phyloP scores from a whole-genome alignment of 2,888 invertebrate species.

The Opisthograptis luteolata region DNA sequence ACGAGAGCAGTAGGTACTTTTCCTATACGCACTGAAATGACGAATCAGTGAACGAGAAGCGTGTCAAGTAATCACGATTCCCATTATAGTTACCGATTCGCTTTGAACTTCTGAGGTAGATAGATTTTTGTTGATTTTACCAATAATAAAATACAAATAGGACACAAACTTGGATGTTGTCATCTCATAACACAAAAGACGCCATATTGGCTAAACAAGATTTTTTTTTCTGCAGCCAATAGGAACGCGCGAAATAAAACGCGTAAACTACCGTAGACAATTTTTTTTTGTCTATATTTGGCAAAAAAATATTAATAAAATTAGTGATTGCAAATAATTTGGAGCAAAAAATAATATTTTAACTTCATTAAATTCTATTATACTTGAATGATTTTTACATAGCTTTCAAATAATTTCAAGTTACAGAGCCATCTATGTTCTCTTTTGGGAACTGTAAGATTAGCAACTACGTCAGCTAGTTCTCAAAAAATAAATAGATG shows the following conservation, averaged over 20 bases:
- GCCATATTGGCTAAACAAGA: slow-evolving; percentile 77
- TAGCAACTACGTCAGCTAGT: too few species aligned
- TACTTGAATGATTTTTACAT: too few species aligned
- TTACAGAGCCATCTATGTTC: too few species aligned
- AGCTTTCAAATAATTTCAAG: too few species aligned
- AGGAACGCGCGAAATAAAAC: slow-evolving; percentile 28
- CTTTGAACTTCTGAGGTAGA: slow-evolving; percentile 75
- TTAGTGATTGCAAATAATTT: too few species aligned
- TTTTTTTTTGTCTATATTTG: not conserved
- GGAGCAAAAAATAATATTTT: too few species aligned
- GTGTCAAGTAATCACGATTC: slow-evolving; percentile 52
- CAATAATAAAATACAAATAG: slow-evolving; percentile 68
- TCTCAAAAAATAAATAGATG: too few species aligned
- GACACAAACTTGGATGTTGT: slow-evolving; percentile 84
- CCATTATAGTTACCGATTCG: slow-evolving; percentile 58
- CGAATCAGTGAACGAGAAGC: slow-evolving; percentile 43
- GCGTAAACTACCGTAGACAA: slow-evolving; percentile 44
- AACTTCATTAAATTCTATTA: too few species aligned
- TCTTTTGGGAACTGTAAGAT: too few species aligned
- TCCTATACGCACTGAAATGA: slow-evolving; percentile 62
- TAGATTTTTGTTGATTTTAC: slow-evolving; percentile 59
- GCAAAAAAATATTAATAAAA: too few species aligned
- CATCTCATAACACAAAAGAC: slow-evolving; percentile 82
- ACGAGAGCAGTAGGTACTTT: slow-evolving; percentile 76
- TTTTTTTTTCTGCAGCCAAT: slow-evolving; percentile 39